Evolutionary conservation across 37 sponge, comb jelly and placozoan genomes (phyloP).

Genomic region (Ephydatia muelleri): DNA sequence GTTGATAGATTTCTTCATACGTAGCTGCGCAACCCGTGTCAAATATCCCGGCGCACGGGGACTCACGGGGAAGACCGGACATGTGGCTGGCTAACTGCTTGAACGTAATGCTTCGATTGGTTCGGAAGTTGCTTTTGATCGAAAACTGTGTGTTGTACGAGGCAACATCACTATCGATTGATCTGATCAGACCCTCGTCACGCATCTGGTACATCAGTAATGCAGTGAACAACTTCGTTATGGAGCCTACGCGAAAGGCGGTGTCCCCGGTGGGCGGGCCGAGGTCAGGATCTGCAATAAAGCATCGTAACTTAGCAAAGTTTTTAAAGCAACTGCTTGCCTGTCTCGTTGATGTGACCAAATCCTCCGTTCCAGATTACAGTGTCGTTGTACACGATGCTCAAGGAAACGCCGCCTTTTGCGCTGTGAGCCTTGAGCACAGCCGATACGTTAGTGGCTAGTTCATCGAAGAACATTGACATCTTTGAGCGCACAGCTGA

Average conservation of each 20-base stretch:
- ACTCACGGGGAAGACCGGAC: slow-evolving; percentile 63
- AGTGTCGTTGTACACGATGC: slow-evolving; percentile 61
- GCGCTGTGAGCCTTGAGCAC: slow-evolving; percentile 26
- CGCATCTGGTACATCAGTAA: slow-evolving; percentile 65
- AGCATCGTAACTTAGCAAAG: not conserved
- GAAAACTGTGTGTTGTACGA: slow-evolving; percentile 45
- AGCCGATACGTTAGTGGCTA: slow-evolving; percentile 19
- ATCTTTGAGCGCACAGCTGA: slow-evolving; percentile 9
- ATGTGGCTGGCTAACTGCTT: slow-evolving; percentile 78
- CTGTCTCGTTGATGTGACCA: slow-evolving; percentile 53
- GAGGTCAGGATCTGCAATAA: slow-evolving; percentile 42
- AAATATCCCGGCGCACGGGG: slow-evolving; percentile 60
- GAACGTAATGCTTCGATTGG: slow-evolving; percentile 61
- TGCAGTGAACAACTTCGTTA: slow-evolving; percentile 70
- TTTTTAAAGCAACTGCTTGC: not conserved
- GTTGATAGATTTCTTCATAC: slow-evolving; percentile 33
- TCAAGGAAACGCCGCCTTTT: slow-evolving; percentile 58
- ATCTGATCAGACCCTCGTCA: slow-evolving; percentile 39
- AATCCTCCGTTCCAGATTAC: slow-evolving; percentile 59
- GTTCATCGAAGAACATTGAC: slow-evolving; percentile 11
- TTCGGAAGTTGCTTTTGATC: slow-evolving; percentile 67
- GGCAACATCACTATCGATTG: slow-evolving; percentile 58
- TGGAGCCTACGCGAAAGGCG: slow-evolving; percentile 73
- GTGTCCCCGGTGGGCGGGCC: slow-evolving; percentile 63
- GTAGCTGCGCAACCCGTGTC: slow-evolving; percentile 48